Evolutionary conservation across 2,888 invertebrate species (phyloP), one percentile per base, ranked within the genome.

Genomic region (Platycheirus albimanus): DNA sequence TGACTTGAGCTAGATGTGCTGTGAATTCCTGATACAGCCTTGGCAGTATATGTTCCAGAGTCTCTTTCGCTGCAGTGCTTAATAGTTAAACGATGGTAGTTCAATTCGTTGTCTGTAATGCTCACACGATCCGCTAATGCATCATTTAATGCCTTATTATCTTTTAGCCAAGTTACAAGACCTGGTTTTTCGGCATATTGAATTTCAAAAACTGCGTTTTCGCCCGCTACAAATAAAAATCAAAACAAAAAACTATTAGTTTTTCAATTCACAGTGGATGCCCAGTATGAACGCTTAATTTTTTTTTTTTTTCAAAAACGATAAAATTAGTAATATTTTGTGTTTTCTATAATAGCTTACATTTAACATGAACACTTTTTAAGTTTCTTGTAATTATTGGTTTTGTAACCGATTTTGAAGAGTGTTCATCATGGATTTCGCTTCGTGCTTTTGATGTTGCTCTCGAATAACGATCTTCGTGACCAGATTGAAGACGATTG

Each of bases 31-130:
- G 97, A 97, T 75, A 95, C 94, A 17, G 98, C 98, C 85, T 96
- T 94, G 51, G 97, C 97, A 0, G 97, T 96, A 90, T 99, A 99
- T 47, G 96, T 93, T 56, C 97, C 98, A n/a, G 94, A 93, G 90
- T 98, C 98, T 28, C 93, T 94, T 86, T 95, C 93, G 80, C 93
- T 88, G 87, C 95, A 95, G 89, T 96, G 95, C 87, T 94, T 93
- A 85, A 96, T 93, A 86, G 94, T 93, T 86, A 98, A 92, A 71
- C 94, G 94, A 90, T 95, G 95, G 30, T 92, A 92, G 85, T 93
- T 93, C 71, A 93, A 93, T 19, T 92, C 91, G 11, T 92, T 92
- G 63, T 92, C 92, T 6, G 93, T 92, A 85, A 93, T 92, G 85
- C 92, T 92, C 63, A 96, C 94, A 13, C 96, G 93, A 88, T 96